These are phyloP conservation scores for Paedocypris micromegethes DNA, from an alignment of 2,797 vertebrate genomes.

Conservation along the genomic window DNA sequence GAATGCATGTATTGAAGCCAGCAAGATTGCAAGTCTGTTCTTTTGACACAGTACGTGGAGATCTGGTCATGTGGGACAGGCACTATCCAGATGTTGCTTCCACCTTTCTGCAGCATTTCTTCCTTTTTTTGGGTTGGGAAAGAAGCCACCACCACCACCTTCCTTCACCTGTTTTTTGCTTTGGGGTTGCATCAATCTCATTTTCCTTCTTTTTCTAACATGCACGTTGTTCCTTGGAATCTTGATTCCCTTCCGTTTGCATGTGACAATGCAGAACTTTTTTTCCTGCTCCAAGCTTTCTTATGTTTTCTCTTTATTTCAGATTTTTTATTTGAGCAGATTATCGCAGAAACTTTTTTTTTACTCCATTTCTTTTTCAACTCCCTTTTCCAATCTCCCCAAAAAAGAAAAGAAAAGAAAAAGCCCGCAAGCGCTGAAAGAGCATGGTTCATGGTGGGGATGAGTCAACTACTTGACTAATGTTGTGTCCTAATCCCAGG, in stretches of 20 bases:
- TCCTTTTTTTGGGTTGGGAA: constrained; percentile 59
- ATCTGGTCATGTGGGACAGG: constrained; percentile 69
- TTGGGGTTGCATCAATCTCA: constrained; percentile 84
- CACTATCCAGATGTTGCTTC: constrained; percentile 69
- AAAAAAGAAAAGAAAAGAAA: constrained; percentile 11
- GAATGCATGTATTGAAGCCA: constrained; percentile 87
- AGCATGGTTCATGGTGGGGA: constrained; percentile 74
- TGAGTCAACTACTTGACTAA: constrained; percentile 53
- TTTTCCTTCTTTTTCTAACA: constrained; percentile 79
- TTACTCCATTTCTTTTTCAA: constrained; percentile 53
- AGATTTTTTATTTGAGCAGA: constrained; percentile 59
- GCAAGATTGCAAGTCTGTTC: constrained; percentile 75
- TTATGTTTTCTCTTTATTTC: constrained; percentile 47
- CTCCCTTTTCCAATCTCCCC: constrained; percentile 42
- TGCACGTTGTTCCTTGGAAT: constrained; percentile 92
- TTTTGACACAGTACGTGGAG: constrained; percentile 58
- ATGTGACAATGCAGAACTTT: constrained; percentile 80
- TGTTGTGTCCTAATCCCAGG: constrained; percentile 67
- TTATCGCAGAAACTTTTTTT: constrained; percentile 54
- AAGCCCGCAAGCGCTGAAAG: constrained; percentile 51
- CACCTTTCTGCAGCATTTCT: constrained; percentile 68
- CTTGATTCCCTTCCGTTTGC: constrained; percentile 91
- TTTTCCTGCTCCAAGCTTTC: constrained; percentile 58
- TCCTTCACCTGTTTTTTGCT: constrained; percentile 63
- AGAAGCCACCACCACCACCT: constrained; percentile 54